phyloP scores from a whole-genome alignment of 2,797 vertebrate species.

The Sebastolobus alascanus region DNA sequence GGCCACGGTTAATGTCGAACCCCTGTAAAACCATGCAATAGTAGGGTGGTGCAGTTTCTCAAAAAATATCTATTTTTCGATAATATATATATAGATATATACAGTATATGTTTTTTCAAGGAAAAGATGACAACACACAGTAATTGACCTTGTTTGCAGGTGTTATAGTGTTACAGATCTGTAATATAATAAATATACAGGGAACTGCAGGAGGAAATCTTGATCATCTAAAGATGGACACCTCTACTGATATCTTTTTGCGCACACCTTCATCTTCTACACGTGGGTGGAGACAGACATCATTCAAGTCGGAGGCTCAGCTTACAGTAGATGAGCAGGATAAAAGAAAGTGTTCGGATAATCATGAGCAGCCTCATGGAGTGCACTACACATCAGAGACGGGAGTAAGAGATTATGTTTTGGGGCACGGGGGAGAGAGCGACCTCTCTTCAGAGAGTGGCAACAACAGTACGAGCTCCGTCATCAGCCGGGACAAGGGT shows the following conservation, averaged over 20 bases:
- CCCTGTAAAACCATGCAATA: too few species aligned
- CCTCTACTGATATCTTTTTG: not conserved
- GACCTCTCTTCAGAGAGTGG: not conserved
- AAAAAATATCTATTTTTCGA: not conserved
- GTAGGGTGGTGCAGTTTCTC: not conserved
- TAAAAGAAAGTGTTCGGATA: slow-evolving; percentile 35
- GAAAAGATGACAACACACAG: not conserved
- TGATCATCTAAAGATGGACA: not conserved
- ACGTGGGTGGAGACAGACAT: not conserved
- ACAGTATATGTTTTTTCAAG: not conserved
- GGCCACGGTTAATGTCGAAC: too few species aligned
- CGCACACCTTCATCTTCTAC: not conserved
- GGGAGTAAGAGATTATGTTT: slow-evolving; percentile 5
- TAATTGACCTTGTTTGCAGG: not conserved
- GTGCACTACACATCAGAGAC: slow-evolving; percentile 31
- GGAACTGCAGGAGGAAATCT: not conserved
- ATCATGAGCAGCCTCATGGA: slow-evolving; percentile 40
- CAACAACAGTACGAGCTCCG: slow-evolving; percentile 2
- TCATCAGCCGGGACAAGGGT: slow-evolving; percentile 11
- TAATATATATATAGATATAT: not conserved
- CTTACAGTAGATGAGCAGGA: slow-evolving; percentile 17
- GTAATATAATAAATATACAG: not conserved
- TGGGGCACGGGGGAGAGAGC: not conserved
- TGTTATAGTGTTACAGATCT: not conserved
- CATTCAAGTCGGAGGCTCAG: slow-evolving; percentile 21